Base-by-base conservation (phyloP, 2,888 invertebrate species). In the Calephelis perditalis region DNA sequence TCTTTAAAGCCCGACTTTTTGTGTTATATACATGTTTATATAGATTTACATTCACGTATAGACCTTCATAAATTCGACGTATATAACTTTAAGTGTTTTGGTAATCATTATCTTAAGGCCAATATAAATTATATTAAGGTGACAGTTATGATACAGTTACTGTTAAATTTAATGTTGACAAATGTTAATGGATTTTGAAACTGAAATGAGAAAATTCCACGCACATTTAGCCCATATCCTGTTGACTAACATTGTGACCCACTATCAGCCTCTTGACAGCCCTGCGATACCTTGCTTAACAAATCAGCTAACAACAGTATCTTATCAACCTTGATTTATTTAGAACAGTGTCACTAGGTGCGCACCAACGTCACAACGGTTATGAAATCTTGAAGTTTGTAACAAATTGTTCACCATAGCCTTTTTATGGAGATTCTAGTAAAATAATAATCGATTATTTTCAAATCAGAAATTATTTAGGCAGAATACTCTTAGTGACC, bases 251-350 rank as follows among this genome's bases (percentile, higher is more conserved):
- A 63, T 67, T 57, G 61, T 66, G 63, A 40, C 66, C 58, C 57
- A 68, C 54, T 75, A 71, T 74, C 71, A 66, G 68, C 57, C 56
- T 68, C 67, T 67, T 65, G 67, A 68, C 69, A 70, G 65, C 69
- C 61, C 57, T 63, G 62, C 64, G 70, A 67, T 66, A 70, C 66
- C 72, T 76, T 47, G 62, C 70, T 70, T 66, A 71, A 74, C 72
- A 76, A 74, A 71, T 74, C 73, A 70, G 72, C 64, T 70, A 74
- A 72, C 71, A 70, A 69, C 71, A 72, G 73, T 80, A 79, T 83
- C 81, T 82, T 79, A 79, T 81, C 78, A 80, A 77, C 76, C 77
- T 80, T 80, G 77, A 77, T 79, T 78, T 79, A 76, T 78, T 75
- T 77, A 75, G 73, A 78, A 79, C 72, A 66, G 70, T 80, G 77